Conservation (phyloP, 2,113 vertebrate genomes). For the Panthera leo region DNA sequence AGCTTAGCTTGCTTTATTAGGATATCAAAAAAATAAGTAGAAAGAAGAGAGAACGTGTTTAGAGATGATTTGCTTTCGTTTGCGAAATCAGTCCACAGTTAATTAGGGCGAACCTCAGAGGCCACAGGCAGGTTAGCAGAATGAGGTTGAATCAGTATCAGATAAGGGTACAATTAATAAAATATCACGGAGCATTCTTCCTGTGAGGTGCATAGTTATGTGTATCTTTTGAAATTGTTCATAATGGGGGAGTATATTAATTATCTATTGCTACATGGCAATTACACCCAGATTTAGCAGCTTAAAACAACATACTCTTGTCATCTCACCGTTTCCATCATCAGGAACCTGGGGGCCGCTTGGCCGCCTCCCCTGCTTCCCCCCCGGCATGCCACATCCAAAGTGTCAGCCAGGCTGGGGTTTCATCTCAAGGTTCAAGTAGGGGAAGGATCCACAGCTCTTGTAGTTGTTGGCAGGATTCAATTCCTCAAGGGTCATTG, state of each 20-base stretch:
- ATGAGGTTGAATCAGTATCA: background rate
- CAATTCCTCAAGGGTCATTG: background rate
- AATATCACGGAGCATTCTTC: background rate
- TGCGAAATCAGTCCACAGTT: background rate
- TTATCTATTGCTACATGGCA: background rate
- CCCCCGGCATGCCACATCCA: background rate
- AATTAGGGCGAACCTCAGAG: background rate
- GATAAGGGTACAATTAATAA: background rate
- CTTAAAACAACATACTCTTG: background rate
- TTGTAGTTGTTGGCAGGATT: background rate
- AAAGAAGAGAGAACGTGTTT: constrained; percentile 17
- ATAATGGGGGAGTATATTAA: background rate
- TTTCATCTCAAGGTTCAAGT: background rate
- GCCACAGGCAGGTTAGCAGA: background rate
- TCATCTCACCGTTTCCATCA: background rate
- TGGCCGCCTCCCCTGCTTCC: background rate
- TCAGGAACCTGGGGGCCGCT: background rate
- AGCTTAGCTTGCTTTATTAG: constrained; percentile 73
- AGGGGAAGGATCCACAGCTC: background rate
- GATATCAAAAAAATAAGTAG: constrained; percentile 37
- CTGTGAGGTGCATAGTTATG: background rate
- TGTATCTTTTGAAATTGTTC: background rate
- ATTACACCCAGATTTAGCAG: background rate
- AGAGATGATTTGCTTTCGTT: background rate
- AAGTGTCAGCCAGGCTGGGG: background rate